Evolutionary conservation across 1,140 invertebrate genomes (phyloP).

Genomic region (Neuroterus valhalla): DNA sequence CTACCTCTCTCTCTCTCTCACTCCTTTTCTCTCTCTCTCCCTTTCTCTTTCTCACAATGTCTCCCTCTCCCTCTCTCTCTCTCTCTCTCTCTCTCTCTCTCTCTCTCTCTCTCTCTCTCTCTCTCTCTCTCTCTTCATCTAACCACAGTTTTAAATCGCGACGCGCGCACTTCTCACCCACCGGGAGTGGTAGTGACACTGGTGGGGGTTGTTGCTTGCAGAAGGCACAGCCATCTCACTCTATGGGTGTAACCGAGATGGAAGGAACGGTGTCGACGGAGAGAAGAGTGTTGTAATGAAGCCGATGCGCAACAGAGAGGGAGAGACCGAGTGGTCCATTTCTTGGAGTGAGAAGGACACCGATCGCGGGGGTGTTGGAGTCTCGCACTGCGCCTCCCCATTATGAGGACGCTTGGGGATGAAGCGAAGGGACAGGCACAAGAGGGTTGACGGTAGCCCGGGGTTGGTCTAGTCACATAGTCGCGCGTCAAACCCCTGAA

Average conservation of each 20-base stretch:
- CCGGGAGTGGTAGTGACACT: slow-evolving; percentile 34
- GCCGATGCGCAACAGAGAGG: slow-evolving; percentile 47
- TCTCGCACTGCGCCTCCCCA: slow-evolving; percentile 31
- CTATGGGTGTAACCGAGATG: slow-evolving; percentile 37
- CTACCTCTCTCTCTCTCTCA: too few species aligned
- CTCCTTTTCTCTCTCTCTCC: too few species aligned
- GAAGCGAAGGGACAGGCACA: slow-evolving; percentile 66
- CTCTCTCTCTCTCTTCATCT: slow-evolving; percentile 47
- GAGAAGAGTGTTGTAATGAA: slow-evolving; percentile 66
- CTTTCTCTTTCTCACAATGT: too few species aligned
- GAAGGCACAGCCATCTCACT: background rate
- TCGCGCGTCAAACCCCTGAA: slow-evolving; percentile 69
- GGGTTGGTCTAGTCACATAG: slow-evolving; percentile 70
- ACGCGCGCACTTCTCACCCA: slow-evolving; percentile 56
- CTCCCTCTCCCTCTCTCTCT: too few species aligned
- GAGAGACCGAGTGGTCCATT: slow-evolving; percentile 42
- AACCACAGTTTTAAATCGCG: slow-evolving; percentile 66
- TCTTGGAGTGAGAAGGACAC: slow-evolving; percentile 48
- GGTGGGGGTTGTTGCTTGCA: slow-evolving; percentile 32
- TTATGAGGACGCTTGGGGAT: slow-evolving; percentile 54
- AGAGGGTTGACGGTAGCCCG: slow-evolving; percentile 71
- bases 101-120: background rate
- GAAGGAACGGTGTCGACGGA: slow-evolving; percentile 47
- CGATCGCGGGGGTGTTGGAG: slow-evolving; percentile 20
- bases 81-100: too few species aligned